Evolutionary conservation across 1,140 invertebrate genomes (phyloP), one percentile per base, ranked within the genome.

Genomic region (Ceratina calcarata): DNA sequence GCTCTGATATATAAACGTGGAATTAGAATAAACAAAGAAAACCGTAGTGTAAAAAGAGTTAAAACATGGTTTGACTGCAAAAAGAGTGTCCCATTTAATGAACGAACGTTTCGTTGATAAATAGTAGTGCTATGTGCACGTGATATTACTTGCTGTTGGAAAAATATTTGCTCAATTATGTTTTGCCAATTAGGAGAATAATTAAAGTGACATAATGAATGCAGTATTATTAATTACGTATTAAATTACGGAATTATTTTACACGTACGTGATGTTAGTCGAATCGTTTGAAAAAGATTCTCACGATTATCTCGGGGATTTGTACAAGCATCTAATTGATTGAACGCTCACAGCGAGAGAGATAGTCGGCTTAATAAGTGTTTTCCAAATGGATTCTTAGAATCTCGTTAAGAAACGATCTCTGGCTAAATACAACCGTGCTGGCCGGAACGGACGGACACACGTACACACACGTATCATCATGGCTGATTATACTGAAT

Each of bases 391-490:
- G 73, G 84, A 81, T 88, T 88, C 83, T 84, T 66, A 67, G 83
- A 88, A 87, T 71, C 75, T 85, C 80, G 82, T 88, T 87, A 84
- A 85, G 81, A 83, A 82, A 81, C 76, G 78, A 79, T 79, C 82
- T 78, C 82, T 74, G 78, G 75, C 82, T 85, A 83, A 89, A 86
- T 86, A 84, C 37, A 45, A 45, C 37, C 84, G 66, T 68, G 81
- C 82, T 61, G 58, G 57, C 65, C 24, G 67, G 32, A 15, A 20
- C 7, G n/a, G n/a, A 0, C n/a, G 55, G 13, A 4, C 51, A 15
- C 16, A n/a, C 18, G 51, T 37, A 16, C 18, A 20, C 51, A 24
- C 58, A 61, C 64, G 2, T 12, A 22, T 15, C 51, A 4, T 32
- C 51, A 4, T 32, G 64, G 57, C 72, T 62, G 66, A 81, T 81